Percentiles rank a stretch among this genome's conserved stretches.
phyloP scores from a whole-genome alignment of 2,797 vertebrate genomes.

The Phyllotis vaccarum region DNA sequence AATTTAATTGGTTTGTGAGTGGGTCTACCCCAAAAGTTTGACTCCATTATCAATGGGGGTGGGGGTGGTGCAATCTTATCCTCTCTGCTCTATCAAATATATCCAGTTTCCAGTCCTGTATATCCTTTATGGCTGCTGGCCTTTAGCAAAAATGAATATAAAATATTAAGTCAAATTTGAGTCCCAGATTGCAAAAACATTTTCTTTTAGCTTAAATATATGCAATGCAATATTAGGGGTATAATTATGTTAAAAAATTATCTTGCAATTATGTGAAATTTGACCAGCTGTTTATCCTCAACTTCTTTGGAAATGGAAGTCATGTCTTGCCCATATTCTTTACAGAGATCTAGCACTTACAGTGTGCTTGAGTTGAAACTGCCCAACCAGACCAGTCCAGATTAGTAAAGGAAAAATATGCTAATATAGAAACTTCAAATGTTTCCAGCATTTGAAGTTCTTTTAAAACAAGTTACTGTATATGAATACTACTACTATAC shows the following conservation, averaged over 20 bases:
- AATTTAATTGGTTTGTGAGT: constrained; percentile 66
- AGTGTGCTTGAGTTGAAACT: constrained; percentile 33
- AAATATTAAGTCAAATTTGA: not conserved
- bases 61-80: not conserved
- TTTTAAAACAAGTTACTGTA: constrained; percentile 44
- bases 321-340: not conserved
- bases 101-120: accelerated
- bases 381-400: constrained; percentile 59
- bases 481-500: not conserved
- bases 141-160: not conserved
- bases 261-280: not conserved
- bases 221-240: not conserved
- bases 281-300: not conserved
- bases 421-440: constrained; percentile 56
- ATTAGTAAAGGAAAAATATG: constrained; percentile 68
- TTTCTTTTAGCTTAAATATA: not conserved
- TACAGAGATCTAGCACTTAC: not conserved
- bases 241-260: constrained; percentile 13
- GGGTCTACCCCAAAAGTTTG: constrained; percentile 59
- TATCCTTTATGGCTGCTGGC: not conserved
- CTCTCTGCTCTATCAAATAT: not conserved
- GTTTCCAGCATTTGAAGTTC: constrained; percentile 79
- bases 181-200: not conserved
- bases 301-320: not conserved
- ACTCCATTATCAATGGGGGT: not conserved